Evolutionary conservation across 64 coral and sea anemone genomes (phyloP), one percentile per base, ranked within the genome.

Genomic region (Cladopsammia gracilis): DNA sequence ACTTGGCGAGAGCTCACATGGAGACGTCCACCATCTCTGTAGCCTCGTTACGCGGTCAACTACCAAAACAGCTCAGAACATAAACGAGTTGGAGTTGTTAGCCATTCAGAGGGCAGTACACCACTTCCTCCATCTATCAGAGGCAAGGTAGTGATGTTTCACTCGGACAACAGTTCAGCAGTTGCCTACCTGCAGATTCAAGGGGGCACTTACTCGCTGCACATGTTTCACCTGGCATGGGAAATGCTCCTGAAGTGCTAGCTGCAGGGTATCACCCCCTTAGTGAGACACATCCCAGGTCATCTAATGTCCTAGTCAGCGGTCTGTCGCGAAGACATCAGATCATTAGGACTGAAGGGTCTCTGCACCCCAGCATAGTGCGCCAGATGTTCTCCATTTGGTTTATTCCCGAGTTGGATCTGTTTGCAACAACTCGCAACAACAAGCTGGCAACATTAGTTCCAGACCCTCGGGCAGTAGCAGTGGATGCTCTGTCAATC

Each of bases 81-180:
- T 15, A n/a, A n/a, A n/a, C n/a, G n/a, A n/a, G n/a, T n/a, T n/a
- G n/a, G n/a, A n/a, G n/a, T n/a, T n/a, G n/a, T 9, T 76, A 19
- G 48, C 46, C 18, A 25, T 54, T n/a, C 19, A 76, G 48, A 76
- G 52, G 18, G 20, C 48, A 22, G 46, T 76, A 46, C 20, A 6
- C 46, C 73, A 76, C 48, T 56, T 54, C 16, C 73, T 50, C 48
- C 48, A 18, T 8, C 73, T 76, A 4, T 76, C 19, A 51, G 73
- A 18, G 22, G 56, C 54, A n/a, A 82, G 78, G 77, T 82, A 43
- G 79, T 82, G 79, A 82, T 49, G 60, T 42, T 62, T 25, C 58
- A 62, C 49, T 60, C 5, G 7, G 78, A 82, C 57, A 62, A 62
- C 78, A 62, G 79, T 23, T 62, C 79, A 82, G 79, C 53, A 14